Conservation (phyloP, 1,140 invertebrate species). For the Drosophila nigrodunni region DNA sequence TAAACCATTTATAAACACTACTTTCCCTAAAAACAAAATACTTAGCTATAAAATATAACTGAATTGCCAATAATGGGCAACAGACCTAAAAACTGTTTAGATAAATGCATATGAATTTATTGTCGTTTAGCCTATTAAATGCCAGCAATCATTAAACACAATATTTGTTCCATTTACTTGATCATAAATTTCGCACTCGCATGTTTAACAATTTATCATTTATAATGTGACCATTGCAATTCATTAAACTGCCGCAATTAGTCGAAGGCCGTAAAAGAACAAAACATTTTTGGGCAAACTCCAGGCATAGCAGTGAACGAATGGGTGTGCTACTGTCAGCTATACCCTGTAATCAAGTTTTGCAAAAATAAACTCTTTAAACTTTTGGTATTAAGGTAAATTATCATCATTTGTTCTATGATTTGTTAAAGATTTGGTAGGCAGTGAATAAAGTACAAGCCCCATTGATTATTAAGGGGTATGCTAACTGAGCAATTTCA, state of each 20-base stretch:
- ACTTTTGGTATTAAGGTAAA: too few species aligned
- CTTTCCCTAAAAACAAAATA: not conserved
- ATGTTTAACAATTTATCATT: slow-evolving; percentile 43
- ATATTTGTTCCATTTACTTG: slow-evolving; percentile 27
- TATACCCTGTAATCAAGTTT: not conserved
- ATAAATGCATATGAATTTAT: slow-evolving; percentile 34
- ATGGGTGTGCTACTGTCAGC: not conserved
- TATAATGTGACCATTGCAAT: slow-evolving; percentile 59
- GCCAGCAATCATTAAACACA: slow-evolving; percentile 34
- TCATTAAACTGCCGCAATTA: slow-evolving; percentile 52
- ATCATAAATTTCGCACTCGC: slow-evolving; percentile 41
- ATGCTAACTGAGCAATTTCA: slow-evolving; percentile 38
- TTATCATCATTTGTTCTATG: too few species aligned
- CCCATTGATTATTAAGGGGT: slow-evolving; percentile 4
- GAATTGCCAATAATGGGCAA: slow-evolving; percentile 17
- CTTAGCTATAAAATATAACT: not conserved
- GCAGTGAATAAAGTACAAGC: not conserved
- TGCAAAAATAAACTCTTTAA: not conserved
- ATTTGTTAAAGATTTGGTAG: too few species aligned
- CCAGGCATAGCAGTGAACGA: not conserved
- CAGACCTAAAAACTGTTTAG: slow-evolving; percentile 11
- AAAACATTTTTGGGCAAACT: slow-evolving; percentile 64
- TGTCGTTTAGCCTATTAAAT: slow-evolving; percentile 46
- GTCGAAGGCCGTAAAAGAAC: slow-evolving; percentile 44
- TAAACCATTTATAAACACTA: not conserved